These are phyloP conservation scores for Coryphaenoides rupestris DNA, from an alignment of 2,113 vertebrate genomes.

Conservation along the genomic window DNA sequence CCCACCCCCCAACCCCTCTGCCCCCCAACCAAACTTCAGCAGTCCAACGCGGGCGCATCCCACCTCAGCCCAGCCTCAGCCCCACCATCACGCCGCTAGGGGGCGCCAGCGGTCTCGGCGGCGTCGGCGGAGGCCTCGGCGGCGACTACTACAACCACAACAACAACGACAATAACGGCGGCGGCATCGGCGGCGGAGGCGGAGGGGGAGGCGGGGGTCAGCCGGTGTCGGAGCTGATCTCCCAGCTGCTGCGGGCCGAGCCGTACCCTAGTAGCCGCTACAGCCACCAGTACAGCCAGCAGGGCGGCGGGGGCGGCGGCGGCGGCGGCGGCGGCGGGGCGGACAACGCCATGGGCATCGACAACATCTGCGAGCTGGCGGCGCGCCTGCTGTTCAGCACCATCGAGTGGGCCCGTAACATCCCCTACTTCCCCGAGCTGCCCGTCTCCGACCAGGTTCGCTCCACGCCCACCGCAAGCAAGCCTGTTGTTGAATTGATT, in stretches of 20 bases:
- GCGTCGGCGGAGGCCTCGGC: too few relatives aligned
- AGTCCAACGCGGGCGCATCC: conserved; percentile 91
- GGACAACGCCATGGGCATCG: conserved; percentile 82
- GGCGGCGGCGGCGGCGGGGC: too few relatives aligned
- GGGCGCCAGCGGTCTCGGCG: conserved; percentile 59
- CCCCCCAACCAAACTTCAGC: conserved; percentile 75
- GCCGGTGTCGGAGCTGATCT: conserved; percentile 90
- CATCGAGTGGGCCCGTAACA: conserved; percentile 91
- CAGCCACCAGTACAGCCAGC: conserved; percentile 82
- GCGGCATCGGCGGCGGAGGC: conserved; percentile 7
- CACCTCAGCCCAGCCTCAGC: conserved; percentile 83
- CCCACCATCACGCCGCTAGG: conserved; percentile 77
- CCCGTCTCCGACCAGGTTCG: conserved; percentile 85
- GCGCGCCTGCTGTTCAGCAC: conserved; percentile 93
- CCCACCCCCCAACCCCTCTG: conserved; percentile 37
- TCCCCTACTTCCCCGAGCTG: conserved; percentile 90
- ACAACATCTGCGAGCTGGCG: conserved; percentile 95
- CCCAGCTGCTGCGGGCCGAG: conserved; percentile 88
- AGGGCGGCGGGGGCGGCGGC: too few relatives aligned
- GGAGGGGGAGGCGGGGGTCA: conserved; percentile 77
- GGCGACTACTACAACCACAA: conserved; percentile 78
- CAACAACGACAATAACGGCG: too few relatives aligned
- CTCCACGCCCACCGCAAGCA: too few relatives aligned
- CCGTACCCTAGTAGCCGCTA: conserved; percentile 89
- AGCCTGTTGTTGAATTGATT: too few relatives aligned